Evolutionary conservation across 2,888 invertebrate species (phyloP).

Genomic region (Cremastinae sp.): DNA sequence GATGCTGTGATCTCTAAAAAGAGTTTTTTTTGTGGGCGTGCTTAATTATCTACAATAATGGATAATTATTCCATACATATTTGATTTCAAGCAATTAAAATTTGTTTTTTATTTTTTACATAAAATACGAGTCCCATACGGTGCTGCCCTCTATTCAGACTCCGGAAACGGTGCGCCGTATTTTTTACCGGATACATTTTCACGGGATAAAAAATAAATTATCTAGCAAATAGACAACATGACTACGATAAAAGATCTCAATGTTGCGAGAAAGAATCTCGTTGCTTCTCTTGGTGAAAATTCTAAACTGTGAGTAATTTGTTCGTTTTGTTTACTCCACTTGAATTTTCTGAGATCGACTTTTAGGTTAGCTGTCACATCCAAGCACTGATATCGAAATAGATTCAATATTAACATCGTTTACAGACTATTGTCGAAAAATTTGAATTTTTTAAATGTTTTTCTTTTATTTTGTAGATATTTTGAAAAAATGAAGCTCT

Average conservation of each 20-base stretch:
- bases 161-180: background rate
- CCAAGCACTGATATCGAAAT: background rate
- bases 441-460: slow-evolving; percentile 7
- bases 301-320: slow-evolving; percentile 81
- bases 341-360: slow-evolving; percentile 1
- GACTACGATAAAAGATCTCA: slow-evolving; percentile 80
- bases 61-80: too few species aligned
- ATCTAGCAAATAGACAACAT: slow-evolving; percentile 59
- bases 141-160: slow-evolving; percentile 15
- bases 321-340: slow-evolving; percentile 10
- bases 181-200: background rate
- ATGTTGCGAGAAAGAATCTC: slow-evolving; percentile 83
- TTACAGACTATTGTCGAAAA: background rate
- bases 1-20: too few species aligned
- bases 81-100: too few species aligned
- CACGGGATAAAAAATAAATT: background rate
- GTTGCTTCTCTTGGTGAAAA: slow-evolving; percentile 86
- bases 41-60: too few species aligned
- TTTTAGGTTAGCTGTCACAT: slow-evolving; percentile 25
- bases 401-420: background rate
- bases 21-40: too few species aligned
- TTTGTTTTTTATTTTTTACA: too few species aligned
- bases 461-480: slow-evolving; percentile 79
- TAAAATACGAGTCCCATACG: too few species aligned
- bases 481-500: slow-evolving; percentile 87